Evolutionary conservation across 2,797 vertebrate species (phyloP), one percentile per base, ranked within the genome.

Genomic region (Trematomus bernacchii): DNA sequence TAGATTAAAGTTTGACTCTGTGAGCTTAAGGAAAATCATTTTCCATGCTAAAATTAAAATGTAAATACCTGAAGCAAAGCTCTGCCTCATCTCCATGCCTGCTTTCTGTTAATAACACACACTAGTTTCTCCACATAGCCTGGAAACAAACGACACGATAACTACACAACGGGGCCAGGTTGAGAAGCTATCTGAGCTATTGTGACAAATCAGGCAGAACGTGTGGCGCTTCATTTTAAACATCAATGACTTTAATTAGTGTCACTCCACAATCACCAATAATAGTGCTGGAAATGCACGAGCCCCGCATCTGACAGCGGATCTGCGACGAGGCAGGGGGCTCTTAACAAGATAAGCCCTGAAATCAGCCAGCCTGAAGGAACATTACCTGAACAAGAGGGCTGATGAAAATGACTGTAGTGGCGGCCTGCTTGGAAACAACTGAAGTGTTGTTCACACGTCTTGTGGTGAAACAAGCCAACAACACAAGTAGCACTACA

Each of bases 241-340:
- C 91, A 88, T 92, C 89, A 87, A 89, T 81, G 89, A 87, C 83
- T 93, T 90, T 87, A 93, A 93, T 92, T 92, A 93, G 87, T 77
- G 87, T 90, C 89, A 84, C 83, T 89, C 88, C 59, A 77, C 87
- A 84, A 82, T 90, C 82, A 76, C 83, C 83, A 80, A 75, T 87
- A 88, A 87, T 62, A 63, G 82, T 16, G 15, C 19, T 3, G 80
- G 33, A 61, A 78, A 77, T 23, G 79, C 30, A 69, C 51, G 16
- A 60, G 76, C 40, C 21, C 48, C 9, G 66, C 43, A 30, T 70
- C 72, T 77, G 85, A 86, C 88, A 85, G 59, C 53, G 55, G 76
- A 83, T 79, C 75, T 40, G 79, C 2, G 50, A 66, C 52, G 10
- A 77, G 52, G 87, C 54, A 27, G 88, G 86, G 85, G 87, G 85